Conservation (phyloP, 2,888 invertebrate genomes). For the Peribatodes rhomboidaria region DNA sequence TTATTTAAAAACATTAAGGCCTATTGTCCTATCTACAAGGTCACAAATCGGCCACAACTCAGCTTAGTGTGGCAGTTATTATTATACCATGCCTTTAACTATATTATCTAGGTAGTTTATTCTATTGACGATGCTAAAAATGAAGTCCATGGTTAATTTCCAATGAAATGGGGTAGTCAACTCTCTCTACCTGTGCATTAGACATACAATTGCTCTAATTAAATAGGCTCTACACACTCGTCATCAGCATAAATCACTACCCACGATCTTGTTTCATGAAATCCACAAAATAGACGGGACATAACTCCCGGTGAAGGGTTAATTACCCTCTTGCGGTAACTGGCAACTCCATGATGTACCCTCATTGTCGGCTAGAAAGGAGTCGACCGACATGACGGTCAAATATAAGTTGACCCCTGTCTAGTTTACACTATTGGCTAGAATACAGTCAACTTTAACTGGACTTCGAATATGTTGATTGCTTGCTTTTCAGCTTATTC, state of each 20-base stretch:
- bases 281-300: constrained; percentile 29
- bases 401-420: neutral
- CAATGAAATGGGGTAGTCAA: neutral
- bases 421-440: neutral
- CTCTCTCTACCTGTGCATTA: too few relatives aligned
- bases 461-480: neutral
- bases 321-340: constrained; percentile 41
- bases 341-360: constrained; percentile 33
- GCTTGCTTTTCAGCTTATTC: neutral
- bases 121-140: too few relatives aligned
- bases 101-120: too few relatives aligned
- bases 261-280: constrained; percentile 22
- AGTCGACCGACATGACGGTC: neutral
- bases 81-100: too few relatives aligned
- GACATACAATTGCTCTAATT: neutral
- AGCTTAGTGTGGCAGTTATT: too few relatives aligned
- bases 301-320: constrained; percentile 36
- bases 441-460: neutral
- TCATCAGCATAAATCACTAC: constrained; percentile 16
- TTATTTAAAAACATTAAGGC: too few relatives aligned
- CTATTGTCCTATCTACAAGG: too few relatives aligned
- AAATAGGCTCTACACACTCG: constrained; percentile 1
- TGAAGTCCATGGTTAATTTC: too few relatives aligned
- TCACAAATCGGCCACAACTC: too few relatives aligned
- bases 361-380: neutral